Evolutionary conservation across 2,113 vertebrate species (phyloP).

Genomic region (Anarrhichthys ocellatus): DNA sequence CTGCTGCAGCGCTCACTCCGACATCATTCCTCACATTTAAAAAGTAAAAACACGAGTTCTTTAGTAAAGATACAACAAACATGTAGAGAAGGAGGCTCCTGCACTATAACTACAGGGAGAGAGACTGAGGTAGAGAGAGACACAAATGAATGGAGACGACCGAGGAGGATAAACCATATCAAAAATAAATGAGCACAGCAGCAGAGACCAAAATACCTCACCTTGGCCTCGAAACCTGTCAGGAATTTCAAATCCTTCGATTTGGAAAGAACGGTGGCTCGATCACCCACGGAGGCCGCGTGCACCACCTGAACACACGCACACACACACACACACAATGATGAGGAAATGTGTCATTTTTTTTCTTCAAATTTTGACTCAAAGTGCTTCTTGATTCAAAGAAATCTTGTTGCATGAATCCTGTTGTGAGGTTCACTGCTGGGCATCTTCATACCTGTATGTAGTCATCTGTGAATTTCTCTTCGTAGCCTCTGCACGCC

Average conservation of each 20-base stretch:
- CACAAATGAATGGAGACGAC: background rate
- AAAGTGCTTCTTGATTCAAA: constrained; percentile 5
- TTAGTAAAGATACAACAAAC: background rate
- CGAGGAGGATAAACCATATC: constrained; percentile 10
- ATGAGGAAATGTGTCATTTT: background rate
- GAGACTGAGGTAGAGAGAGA: background rate
- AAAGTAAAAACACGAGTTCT: background rate
- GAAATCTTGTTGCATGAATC: constrained; percentile 39
- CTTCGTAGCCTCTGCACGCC: constrained; percentile 87
- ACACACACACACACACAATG: too few relatives aligned
- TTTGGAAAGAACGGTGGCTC: constrained; percentile 87
- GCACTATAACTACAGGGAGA: background rate
- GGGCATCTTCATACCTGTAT: constrained; percentile 83
- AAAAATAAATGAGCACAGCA: constrained; percentile 51
- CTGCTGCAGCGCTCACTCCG: background rate
- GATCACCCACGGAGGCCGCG: constrained; percentile 88
- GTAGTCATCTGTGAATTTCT: constrained; percentile 91
- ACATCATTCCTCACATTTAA: background rate
- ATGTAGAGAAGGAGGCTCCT: background rate
- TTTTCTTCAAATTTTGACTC: background rate
- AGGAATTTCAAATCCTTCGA: constrained; percentile 90
- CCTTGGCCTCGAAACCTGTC: constrained; percentile 92
- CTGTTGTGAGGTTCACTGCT: background rate
- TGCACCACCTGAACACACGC: constrained; percentile 85
- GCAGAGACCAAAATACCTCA: constrained; percentile 55